Base-by-base conservation (phyloP, 2,797 vertebrate genomes). In the Phataginus tricuspis region DNA sequence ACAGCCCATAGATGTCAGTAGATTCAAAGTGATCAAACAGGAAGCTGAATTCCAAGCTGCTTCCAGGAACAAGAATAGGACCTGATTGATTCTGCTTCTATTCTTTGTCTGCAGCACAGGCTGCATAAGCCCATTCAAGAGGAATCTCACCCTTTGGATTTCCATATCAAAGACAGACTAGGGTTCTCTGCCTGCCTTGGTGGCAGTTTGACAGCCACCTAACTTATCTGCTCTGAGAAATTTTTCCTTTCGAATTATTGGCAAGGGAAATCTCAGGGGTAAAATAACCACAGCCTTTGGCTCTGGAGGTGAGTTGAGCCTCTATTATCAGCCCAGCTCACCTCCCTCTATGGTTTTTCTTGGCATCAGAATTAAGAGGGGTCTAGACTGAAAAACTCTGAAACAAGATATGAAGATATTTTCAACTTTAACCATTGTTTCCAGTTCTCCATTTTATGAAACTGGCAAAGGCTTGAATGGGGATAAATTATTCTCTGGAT, bases 1-100 rank as follows among this genome's bases (percentile, higher is more conserved):
- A 45, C 66, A 94, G 85, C 95, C 96, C 92, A 0, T 93, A 97
- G 97, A 96, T 95, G 97, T 97, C 97, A 96, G 95, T 69, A 97
- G 95, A 95, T 68, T 95, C 96, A 42, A 94, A 94, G 91, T 42
- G 69, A 95, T 85, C 59, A 12, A 21, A 64, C 34, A 69, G 84
- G 71, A 96, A 86, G 90, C 63, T 3, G n/a, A 42, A 64, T 55
- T 85, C 93, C 66, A 72, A 34, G 77, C 79, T 12, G 51, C 49
- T 84, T 64, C 79, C 49, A 14, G 4, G 5, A 39, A 69, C 34
- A 63, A 69, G 75, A 94, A 94, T 42, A 57, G 89, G 59, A 57
- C 59, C 84, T 63, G 11, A 69, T 49, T n/a, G 94, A 96, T 57
- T 72, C 39, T 29, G 95, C 49, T 1, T 31, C 59, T 69, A 0